A percentile compares a stretch with the other conserved stretches of the same genome.
phyloP scores from a whole-genome alignment of 2,888 invertebrate species.

The Anaspis maculata region DNA sequence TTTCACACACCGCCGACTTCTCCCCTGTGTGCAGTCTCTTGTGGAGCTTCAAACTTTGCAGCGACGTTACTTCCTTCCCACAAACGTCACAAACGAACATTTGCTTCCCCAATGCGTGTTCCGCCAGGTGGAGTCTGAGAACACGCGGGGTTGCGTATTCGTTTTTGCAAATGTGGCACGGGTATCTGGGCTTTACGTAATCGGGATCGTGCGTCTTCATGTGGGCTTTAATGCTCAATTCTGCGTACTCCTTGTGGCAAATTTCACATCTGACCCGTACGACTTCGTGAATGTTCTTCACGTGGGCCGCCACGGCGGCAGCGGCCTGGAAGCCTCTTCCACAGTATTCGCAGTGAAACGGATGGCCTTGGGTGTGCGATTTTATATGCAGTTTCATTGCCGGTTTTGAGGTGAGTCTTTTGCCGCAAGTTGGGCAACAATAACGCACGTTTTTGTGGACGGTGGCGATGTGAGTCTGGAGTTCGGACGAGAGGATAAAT shows the following conservation, averaged over 20 bases:
- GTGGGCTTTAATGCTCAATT: conserved; percentile 14
- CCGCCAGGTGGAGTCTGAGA: conserved; percentile 1
- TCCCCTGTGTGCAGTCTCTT: conserved; percentile 25
- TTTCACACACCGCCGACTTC: too few relatives aligned
- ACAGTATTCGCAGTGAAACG: too few relatives aligned
- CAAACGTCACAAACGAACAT: conserved; percentile 4
- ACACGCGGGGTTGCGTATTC: neutral
- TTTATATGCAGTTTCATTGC: too few relatives aligned
- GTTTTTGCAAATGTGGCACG: conserved; percentile 3
- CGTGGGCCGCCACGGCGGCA: conserved; percentile 37
- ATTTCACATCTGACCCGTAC: too few relatives aligned
- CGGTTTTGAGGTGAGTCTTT: too few relatives aligned
- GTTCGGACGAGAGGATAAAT: too few relatives aligned
- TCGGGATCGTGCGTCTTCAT: neutral
- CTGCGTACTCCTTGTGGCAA: too few relatives aligned
- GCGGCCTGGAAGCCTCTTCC: conserved; percentile 44
- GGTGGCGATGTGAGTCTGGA: too few relatives aligned
- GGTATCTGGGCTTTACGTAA: neutral
- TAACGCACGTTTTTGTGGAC: too few relatives aligned
- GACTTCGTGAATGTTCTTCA: conserved; percentile 46
- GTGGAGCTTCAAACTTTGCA: conserved; percentile 29
- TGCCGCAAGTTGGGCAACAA: too few relatives aligned
- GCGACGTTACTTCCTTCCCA: conserved; percentile 28
- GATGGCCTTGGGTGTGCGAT: too few relatives aligned
- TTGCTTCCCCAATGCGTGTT: conserved; percentile 38